These are phyloP conservation scores for Drosophila ustulata DNA, from an alignment of 2,888 invertebrate genomes.

Conservation along the genomic window DNA sequence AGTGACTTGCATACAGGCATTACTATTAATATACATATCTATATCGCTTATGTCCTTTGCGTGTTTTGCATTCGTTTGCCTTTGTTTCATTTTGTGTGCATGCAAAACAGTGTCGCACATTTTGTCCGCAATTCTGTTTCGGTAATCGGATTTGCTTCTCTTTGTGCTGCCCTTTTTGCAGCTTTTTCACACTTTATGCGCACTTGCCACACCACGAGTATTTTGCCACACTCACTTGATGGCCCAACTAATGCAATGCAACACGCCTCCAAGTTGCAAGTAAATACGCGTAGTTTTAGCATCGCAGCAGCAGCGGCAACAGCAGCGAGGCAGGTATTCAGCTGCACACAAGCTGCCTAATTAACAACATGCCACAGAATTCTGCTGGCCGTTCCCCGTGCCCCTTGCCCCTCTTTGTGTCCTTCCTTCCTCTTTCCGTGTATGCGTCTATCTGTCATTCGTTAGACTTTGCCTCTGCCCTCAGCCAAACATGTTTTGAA, in stretches of 20 bases:
- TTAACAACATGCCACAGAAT: conserved; percentile 65
- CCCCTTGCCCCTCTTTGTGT: neutral
- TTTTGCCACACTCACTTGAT: conserved; percentile 10
- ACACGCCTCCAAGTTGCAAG: conserved; percentile 6
- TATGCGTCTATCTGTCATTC: conserved; percentile 41
- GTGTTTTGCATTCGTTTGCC: conserved; percentile 10
- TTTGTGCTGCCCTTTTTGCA: conserved; percentile 45
- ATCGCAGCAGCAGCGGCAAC: neutral
- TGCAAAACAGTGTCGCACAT: conserved; percentile 30
- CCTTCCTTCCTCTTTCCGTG: neutral
- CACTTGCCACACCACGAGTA: conserved; percentile 32
- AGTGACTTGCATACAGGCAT: conserved; percentile 9
- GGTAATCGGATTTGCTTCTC: conserved; percentile 66
- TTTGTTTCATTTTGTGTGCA: conserved; percentile 9
- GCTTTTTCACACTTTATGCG: conserved; percentile 60
- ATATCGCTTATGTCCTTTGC: conserved; percentile 7
- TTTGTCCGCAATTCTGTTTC: conserved; percentile 57
- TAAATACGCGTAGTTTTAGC: conserved; percentile 7
- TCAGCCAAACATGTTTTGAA: conserved; percentile 41
- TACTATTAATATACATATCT: conserved; percentile 8
- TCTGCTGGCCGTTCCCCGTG: conserved; percentile 26
- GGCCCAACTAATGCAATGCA: conserved; percentile 17
- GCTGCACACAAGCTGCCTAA: conserved; percentile 63
- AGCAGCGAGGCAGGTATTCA: conserved; percentile 38
- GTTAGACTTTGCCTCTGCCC: conserved; percentile 41